phyloP scores from a whole-genome alignment of 2,888 invertebrate species.

The Drosophila differens region DNA sequence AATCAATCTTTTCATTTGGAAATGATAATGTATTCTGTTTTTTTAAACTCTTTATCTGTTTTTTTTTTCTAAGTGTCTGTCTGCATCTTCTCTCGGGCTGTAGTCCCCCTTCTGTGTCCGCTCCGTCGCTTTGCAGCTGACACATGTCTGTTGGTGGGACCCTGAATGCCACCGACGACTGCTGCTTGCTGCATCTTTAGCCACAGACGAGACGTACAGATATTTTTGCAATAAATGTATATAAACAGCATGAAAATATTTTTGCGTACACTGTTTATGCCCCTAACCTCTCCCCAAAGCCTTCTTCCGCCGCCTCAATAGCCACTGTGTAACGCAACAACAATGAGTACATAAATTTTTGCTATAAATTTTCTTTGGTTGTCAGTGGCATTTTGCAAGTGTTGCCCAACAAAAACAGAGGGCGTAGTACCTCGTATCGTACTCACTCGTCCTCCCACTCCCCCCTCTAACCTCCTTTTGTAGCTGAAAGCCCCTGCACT shows the following conservation, averaged over 20 bases:
- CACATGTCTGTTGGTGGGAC: conserved; percentile 68
- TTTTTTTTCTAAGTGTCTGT: background rate
- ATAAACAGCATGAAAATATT: conserved; percentile 79
- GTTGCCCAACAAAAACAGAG: conserved; percentile 38
- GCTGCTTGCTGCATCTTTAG: conserved; percentile 40
- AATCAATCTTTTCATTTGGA: background rate
- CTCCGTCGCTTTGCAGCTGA: conserved; percentile 45
- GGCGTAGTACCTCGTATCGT: conserved; percentile 21
- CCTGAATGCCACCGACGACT: conserved; percentile 32
- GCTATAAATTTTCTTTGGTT: conserved; percentile 80
- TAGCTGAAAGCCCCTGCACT: conserved; percentile 18
- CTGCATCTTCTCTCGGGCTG: background rate
- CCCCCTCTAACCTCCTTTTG: background rate
- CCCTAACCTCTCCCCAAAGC: background rate
- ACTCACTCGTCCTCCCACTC: background rate
- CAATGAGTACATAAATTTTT: conserved; percentile 73
- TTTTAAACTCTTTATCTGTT: background rate
- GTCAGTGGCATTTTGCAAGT: conserved; percentile 81
- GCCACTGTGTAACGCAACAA: conserved; percentile 26
- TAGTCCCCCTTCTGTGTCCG: background rate
- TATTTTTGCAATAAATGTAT: conserved; percentile 79
- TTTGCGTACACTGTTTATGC: conserved; percentile 62
- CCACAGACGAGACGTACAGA: conserved; percentile 42
- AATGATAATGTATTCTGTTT: background rate
- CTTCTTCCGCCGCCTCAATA: background rate